These are phyloP conservation scores for Oxytorus armatus DNA, from an alignment of 2,888 invertebrate genomes.

Conservation along the genomic window DNA sequence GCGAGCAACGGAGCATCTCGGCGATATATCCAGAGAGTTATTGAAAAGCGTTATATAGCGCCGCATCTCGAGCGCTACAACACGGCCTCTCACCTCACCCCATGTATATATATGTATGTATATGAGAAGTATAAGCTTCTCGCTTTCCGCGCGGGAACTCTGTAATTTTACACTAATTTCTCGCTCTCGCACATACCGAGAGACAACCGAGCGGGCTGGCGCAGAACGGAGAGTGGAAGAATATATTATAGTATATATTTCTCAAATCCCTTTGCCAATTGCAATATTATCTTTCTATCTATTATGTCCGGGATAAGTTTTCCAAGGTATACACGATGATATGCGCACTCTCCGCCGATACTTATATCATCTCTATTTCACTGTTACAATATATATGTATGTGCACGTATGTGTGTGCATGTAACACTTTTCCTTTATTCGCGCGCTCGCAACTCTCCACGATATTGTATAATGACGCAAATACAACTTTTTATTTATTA, in stretches of 20 bases:
- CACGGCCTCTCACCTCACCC: too few relatives aligned
- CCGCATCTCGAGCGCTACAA: too few relatives aligned
- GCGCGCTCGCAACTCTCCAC: conserved; percentile 31
- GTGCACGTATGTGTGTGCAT: conserved; percentile 19
- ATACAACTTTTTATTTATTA: conserved; percentile 48
- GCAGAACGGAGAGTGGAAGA: conserved; percentile 69
- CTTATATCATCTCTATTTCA: neutral
- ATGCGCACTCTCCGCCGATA: conserved; percentile 26
- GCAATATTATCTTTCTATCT: conserved; percentile 81
- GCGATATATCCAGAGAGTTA: too few relatives aligned
- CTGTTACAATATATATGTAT: neutral
- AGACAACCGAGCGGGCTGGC: conserved; percentile 57
- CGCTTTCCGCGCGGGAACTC: conserved; percentile 71
- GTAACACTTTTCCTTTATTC: conserved; percentile 46
- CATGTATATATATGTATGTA: too few relatives aligned
- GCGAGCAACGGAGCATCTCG: too few relatives aligned
- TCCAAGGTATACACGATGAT: conserved; percentile 40
- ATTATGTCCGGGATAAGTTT: conserved; percentile 72
- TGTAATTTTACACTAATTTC: conserved; percentile 82
- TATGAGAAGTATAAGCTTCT: conserved; percentile 24
- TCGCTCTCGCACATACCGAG: conserved; percentile 49
- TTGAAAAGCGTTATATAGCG: too few relatives aligned
- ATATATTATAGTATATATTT: conserved; percentile 72
- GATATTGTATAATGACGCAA: conserved; percentile 54
- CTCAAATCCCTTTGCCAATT: conserved; percentile 77